Evolutionary conservation across 2,113 vertebrate species (phyloP).

Genomic region (Galbula dea): DNA sequence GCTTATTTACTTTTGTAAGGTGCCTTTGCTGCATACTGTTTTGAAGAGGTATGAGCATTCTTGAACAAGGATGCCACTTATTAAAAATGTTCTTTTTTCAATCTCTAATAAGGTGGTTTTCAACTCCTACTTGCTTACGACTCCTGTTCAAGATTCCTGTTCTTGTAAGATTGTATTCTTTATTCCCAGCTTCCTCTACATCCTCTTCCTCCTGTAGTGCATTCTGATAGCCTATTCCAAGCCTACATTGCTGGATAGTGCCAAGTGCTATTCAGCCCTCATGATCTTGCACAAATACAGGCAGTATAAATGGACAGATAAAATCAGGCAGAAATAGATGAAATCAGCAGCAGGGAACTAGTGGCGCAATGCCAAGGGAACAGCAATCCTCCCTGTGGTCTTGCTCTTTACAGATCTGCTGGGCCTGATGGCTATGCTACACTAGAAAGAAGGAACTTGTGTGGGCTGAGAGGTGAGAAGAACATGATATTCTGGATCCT

Average conservation of each 20-base stretch:
- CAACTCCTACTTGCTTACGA: neutral
- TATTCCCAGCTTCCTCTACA: neutral
- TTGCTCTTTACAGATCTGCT: neutral
- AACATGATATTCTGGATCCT: neutral
- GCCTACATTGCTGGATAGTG: rapidly evolving
- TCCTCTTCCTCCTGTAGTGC: neutral
- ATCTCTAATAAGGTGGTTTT: neutral
- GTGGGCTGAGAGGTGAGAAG: neutral
- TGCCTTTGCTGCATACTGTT: neutral
- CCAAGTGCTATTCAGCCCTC: neutral
- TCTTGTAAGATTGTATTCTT: neutral
- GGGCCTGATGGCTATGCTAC: neutral
- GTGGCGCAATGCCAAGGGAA: neutral
- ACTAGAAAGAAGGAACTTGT: neutral
- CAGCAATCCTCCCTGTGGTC: neutral
- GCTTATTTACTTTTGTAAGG: neutral
- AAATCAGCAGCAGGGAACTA: neutral
- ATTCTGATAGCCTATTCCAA: neutral
- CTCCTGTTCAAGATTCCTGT: neutral
- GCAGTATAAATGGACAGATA: neutral
- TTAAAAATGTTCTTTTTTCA: neutral
- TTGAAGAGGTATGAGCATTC: neutral
- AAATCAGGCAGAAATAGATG: neutral
- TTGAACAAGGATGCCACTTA: neutral
- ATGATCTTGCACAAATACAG: neutral